Evolutionary conservation across 1,140 invertebrate genomes (phyloP), one percentile per base, ranked within the genome.

Genomic region (Trissolcus basalis): DNA sequence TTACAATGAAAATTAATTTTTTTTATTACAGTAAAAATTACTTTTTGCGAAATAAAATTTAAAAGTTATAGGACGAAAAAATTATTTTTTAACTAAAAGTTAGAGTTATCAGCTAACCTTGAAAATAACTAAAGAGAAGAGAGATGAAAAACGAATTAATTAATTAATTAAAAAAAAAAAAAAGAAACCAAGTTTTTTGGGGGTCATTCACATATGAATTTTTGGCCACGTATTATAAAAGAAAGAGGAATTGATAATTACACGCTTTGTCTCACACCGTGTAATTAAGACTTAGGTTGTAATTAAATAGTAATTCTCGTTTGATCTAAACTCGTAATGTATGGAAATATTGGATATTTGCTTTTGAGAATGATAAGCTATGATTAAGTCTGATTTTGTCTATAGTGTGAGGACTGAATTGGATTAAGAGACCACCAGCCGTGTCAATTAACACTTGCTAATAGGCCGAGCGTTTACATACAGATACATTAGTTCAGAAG

Each of bases 391-490:
- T 41, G 61, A 74, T 74, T 73, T 68, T 36, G 48, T 33, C 39
- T 6, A 6, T 41, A 67, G 50, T 69, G 48, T 55, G 15, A 54
- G 47, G 11, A 49, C 61, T 49, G 67, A 63, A 68, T 64, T 48
- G 45, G 64, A 73, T 69, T 56, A 63, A 72, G 19, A 27, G 76
- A 79, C 72, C 75, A 80, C 79, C 80, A 68, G 48, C 54, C 49
- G 76, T 59, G 76, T 74, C 75, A 85, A 84, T 85, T 84, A 84
- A 83, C 79, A 78, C 76, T 76, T 77, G 75, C 82, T 83, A 83
- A 85, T 83, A 80, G 79, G 64, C 54, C 69, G 69, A 77, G 77
- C 77, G 80, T 78, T 81, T 71, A 55, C 53, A 49, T 55, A 27
- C 19, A 73, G 78, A 77, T 68, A 76, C 69, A 72, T 60, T 60